These are phyloP conservation scores for Entomyzon cyanotis DNA, from an alignment of 2,113 vertebrate genomes.

Conservation along the genomic window DNA sequence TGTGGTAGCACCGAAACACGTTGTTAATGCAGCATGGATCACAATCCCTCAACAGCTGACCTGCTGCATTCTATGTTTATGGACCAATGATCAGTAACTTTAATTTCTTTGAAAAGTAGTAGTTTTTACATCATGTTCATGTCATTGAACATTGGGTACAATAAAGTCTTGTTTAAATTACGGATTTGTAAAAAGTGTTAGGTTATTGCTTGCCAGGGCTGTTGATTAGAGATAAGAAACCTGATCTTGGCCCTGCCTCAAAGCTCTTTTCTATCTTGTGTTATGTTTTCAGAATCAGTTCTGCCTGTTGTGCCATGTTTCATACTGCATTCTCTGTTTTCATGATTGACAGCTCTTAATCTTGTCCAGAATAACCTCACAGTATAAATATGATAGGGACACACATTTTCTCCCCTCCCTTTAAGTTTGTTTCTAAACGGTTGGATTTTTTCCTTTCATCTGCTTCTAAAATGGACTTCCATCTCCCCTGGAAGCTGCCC, in stretches of 20 bases:
- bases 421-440: not conserved
- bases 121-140: not conserved
- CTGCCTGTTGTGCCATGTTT: not conserved
- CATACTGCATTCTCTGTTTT: rapidly evolving
- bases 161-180: not conserved
- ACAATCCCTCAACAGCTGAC: not conserved
- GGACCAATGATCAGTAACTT: not conserved
- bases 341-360: not conserved
- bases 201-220: not conserved
- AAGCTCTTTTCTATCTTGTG: not conserved
- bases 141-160: not conserved
- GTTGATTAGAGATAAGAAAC: not conserved
- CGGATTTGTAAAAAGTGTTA: not conserved
- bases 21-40: not conserved
- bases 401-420: not conserved
- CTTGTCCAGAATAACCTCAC: not conserved
- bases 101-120: not conserved
- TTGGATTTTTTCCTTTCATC: not conserved
- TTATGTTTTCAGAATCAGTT: not conserved
- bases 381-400: not conserved
- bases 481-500: not conserved
- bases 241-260: not conserved
- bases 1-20: not conserved
- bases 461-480: not conserved
- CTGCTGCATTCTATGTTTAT: not conserved